phyloP scores from a whole-genome alignment of 2,113 vertebrate genomes.

The Tragulus kanchil region DNA sequence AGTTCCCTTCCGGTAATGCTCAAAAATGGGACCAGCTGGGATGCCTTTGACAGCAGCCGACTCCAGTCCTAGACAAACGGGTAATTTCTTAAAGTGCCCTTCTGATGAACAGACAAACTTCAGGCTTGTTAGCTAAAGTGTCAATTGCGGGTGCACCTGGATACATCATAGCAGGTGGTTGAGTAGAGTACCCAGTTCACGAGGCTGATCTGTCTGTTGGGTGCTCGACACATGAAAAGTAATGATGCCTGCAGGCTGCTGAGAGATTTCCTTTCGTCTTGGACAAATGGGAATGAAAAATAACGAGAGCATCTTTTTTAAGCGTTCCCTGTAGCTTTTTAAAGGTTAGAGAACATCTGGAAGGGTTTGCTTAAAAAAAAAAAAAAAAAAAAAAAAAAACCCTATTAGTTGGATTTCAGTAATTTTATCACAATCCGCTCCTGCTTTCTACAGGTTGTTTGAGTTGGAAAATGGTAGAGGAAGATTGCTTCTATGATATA shows the following conservation, averaged over 20 bases:
- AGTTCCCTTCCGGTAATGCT: neutral
- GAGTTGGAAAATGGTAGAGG: neutral
- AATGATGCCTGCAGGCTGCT: neutral
- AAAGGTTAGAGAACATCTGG: slow-evolving; percentile 49
- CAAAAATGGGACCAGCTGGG: slow-evolving; percentile 54
- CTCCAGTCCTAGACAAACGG: slow-evolving; percentile 62
- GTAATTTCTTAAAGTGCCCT: slow-evolving; percentile 54
- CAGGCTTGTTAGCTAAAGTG: slow-evolving; percentile 55
- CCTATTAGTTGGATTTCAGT: neutral
- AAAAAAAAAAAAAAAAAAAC: neutral
- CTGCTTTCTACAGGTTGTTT: neutral
- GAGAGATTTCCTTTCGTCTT: slow-evolving; percentile 34
- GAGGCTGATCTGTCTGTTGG: neutral
- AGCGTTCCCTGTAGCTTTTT: slow-evolving; percentile 28
- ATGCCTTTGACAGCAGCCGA: neutral
- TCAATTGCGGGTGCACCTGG: slow-evolving; percentile 38
- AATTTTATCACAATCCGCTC: neutral
- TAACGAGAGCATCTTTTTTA: slow-evolving; percentile 44
- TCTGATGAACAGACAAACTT: slow-evolving; percentile 51
- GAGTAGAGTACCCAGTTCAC: neutral
- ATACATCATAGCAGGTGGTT: slow-evolving; percentile 39
- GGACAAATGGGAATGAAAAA: slow-evolving; percentile 3
- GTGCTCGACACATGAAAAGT: slow-evolving; percentile 38
- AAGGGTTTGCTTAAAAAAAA: slow-evolving; percentile 1
- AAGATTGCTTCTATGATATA: neutral